Percentiles rank a stretch among this genome's conserved stretches.
Evolutionary conservation across 2,888 invertebrate species (phyloP).

Genomic region (Archips xylosteana): DNA sequence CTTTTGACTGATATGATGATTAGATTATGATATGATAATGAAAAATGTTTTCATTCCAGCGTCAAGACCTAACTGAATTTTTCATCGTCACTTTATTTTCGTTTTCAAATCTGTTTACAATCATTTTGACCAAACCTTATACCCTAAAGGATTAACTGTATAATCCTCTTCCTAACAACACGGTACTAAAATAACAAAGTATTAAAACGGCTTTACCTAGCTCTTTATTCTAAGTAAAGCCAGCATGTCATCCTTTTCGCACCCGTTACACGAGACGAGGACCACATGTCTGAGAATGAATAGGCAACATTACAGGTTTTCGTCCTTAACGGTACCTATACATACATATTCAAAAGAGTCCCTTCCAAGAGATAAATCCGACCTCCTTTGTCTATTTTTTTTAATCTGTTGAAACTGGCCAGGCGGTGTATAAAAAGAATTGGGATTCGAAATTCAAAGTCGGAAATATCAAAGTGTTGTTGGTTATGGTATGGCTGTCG

Average conservation of each 20-base stretch:
- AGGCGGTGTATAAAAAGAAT: conserved; percentile 39
- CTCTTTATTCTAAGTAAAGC: conserved; percentile 3
- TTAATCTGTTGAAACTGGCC: conserved; percentile 29
- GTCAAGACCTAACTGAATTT: not conserved
- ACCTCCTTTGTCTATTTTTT: conserved; percentile 37
- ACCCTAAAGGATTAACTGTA: not conserved
- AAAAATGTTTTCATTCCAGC: no score
- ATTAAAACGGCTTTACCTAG: conserved; percentile 24
- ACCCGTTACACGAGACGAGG: not conserved
- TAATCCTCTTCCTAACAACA: conserved; percentile 28
- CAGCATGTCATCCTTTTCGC: not conserved
- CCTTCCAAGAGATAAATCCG: conserved; percentile 28
- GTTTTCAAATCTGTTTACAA: not conserved
- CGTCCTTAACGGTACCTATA: conserved; percentile 21
- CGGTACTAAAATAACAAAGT: conserved; percentile 36
- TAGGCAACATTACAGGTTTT: conserved; percentile 5
- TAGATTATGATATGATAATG: no score
- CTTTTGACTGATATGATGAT: no score
- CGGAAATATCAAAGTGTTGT: conserved; percentile 39
- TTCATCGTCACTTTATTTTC: no score
- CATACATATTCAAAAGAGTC: conserved; percentile 18
- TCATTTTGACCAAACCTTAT: not conserved
- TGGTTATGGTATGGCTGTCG: conserved; percentile 4
- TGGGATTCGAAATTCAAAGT: conserved; percentile 38
- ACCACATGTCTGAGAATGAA: not conserved